Evolutionary conservation across 2,888 invertebrate genomes (phyloP), one percentile per base, ranked within the genome.

Genomic region (Caenorhabditis becei): DNA sequence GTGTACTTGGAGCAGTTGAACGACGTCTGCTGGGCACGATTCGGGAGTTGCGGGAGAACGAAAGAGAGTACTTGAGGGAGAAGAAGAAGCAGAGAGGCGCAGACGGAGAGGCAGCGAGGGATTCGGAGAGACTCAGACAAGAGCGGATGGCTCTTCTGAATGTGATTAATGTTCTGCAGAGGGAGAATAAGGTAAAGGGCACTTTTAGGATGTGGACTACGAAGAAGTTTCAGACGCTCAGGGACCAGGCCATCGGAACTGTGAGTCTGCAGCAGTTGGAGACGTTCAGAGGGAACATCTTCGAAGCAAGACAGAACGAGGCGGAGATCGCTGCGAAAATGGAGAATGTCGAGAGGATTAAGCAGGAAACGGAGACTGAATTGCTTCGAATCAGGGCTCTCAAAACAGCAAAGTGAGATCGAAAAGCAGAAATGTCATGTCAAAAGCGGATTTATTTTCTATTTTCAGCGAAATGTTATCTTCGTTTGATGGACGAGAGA

Each of bases 11-110:
- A 11, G 87, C 88, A 28, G 86, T 90, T 24, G 87, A 90, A 62
- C 82, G 85, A 4, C 82, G 89, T 28, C 86, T 90, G 35, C 78
- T 90, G 44, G 86, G 86, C 54, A 86, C 88, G 16, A 80, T 90
- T 20, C 72, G 87, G 18, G 89, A 90, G 54, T 80, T 87, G 74
- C 66, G 86, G n/a, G 87, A 89, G 56, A 78, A 83, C 2, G 83
- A 83, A 3, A 61, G 83, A 61, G 89, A 89, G 66, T 78, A 71
- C 20, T 28, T 70, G 59, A 77, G 71, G 32, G 85, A 82, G 47
- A 74, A 75, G 37, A 80, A 62, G 53, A 79, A 32, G 28, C 75
- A 78, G 51, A 58, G 80, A 70, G 80, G 79, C 23, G 53, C 63
- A 18, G 83, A 83, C n/a, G 54, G 56, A 16, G 75, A 81, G 32